Evolutionary conservation across 2,797 vertebrate species (phyloP).

Genomic region (Chaenodraco wilsoni): DNA sequence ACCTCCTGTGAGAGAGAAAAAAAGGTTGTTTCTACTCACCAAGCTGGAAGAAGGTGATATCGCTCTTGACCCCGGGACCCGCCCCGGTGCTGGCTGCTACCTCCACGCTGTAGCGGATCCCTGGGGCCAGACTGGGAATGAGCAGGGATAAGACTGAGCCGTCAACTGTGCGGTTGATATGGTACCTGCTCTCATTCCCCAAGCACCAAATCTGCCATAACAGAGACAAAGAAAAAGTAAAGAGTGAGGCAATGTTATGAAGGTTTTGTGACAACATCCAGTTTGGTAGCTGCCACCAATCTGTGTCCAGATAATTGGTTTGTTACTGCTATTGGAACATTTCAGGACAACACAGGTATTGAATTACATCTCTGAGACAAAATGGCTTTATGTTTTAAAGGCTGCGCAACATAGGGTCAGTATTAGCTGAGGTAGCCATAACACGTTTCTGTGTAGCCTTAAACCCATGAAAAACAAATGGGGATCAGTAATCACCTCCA

Average conservation of each 20-base stretch:
- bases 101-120: constrained; percentile 94
- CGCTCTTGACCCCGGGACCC: constrained; percentile 93
- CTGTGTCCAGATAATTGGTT: constrained; percentile 29
- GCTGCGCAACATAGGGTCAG: constrained; percentile 45
- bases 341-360: constrained; percentile 39
- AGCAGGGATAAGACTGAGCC: constrained; percentile 90
- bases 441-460: constrained; percentile 58
- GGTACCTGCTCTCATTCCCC: constrained; percentile 96
- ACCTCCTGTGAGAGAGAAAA: constrained; percentile 17
- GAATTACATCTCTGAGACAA: constrained; percentile 54
- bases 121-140: constrained; percentile 91
- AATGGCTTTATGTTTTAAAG: constrained; percentile 47
- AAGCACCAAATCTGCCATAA: constrained; percentile 93
- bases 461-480: constrained; percentile 70
- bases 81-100: constrained; percentile 94
- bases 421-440: constrained; percentile 69
- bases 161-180: constrained; percentile 95
- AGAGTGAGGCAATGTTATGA: constrained; percentile 31
- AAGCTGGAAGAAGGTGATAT: constrained; percentile 92
- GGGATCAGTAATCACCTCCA: constrained; percentile 57
- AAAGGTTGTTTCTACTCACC: constrained; percentile 83
- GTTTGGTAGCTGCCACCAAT: constrained; percentile 32
- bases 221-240: constrained; percentile 36
- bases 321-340: constrained; percentile 15
- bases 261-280: constrained; percentile 26